A percentile compares a stretch with the other conserved stretches of the same genome.
Evolutionary conservation across 2,113 vertebrate species (phyloP).

Genomic region (Clarias gariepinus): DNA sequence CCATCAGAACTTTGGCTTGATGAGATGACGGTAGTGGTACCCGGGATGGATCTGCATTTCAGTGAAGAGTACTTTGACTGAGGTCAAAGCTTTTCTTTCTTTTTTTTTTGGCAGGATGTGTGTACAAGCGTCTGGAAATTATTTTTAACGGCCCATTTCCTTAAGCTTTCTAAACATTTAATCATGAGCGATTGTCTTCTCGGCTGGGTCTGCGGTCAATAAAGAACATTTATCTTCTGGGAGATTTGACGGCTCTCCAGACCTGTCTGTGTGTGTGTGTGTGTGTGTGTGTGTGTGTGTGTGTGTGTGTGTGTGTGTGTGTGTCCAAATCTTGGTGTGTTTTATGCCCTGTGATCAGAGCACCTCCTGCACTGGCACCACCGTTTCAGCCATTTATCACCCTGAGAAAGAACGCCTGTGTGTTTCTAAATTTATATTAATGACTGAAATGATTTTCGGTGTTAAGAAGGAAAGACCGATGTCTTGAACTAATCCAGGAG

Average conservation of each 20-base stretch:
- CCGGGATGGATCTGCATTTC: constrained; percentile 7
- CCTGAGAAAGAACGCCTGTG: constrained; percentile 12
- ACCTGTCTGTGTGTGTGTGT: constrained; percentile 1
- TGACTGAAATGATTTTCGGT: constrained; percentile 30
- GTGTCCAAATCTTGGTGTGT: not conserved
- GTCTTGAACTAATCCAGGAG: constrained; percentile 40
- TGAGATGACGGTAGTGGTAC: not conserved
- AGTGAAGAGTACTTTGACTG: not conserved
- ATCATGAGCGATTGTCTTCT: constrained; percentile 49
- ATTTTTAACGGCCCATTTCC: constrained; percentile 46
- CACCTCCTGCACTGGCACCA: constrained; percentile 19
- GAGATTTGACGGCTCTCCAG: constrained; percentile 42
- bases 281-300: constrained; percentile 21
- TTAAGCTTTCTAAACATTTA: constrained; percentile 52
- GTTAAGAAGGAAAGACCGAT: constrained; percentile 23
- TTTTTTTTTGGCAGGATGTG: not conserved
- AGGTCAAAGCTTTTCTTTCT: not conserved
- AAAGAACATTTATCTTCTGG: constrained; percentile 50
- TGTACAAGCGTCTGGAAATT: constrained; percentile 38
- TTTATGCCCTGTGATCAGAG: constrained; percentile 29
- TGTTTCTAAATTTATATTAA: constrained; percentile 23
- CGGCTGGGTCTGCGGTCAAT: constrained; percentile 33
- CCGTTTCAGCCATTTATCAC: constrained; percentile 24
- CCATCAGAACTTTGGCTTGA: not conserved
- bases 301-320: constrained; percentile 19